Percentiles rank a stretch among this genome's conserved stretches.
Conservation (phyloP, 2,888 invertebrate species). For the Apocheima hispidaria region DNA sequence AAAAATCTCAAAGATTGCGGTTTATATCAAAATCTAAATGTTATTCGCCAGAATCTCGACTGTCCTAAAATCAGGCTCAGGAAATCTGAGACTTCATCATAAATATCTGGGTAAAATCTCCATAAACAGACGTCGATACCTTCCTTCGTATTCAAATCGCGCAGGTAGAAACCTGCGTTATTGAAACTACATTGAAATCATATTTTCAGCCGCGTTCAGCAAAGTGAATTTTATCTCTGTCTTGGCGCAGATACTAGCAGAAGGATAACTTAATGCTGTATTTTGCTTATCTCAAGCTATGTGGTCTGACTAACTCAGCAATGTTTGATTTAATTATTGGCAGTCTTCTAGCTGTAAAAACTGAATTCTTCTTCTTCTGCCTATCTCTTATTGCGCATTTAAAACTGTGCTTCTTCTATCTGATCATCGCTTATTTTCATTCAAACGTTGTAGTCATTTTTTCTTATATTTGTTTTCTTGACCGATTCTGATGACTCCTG, state of each 20-base stretch:
- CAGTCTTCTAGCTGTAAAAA: too few relatives aligned
- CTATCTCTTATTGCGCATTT: too few relatives aligned
- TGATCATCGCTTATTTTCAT: too few relatives aligned
- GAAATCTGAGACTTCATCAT: not conserved
- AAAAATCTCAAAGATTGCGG: not conserved
- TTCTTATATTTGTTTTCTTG: too few relatives aligned
- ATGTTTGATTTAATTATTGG: too few relatives aligned
- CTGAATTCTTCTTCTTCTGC: too few relatives aligned
- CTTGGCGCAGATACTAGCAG: constrained; percentile 5
- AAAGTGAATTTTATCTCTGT: constrained; percentile 20
- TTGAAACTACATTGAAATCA: constrained; percentile 22
- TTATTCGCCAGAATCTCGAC: not conserved
- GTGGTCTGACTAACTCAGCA: too few relatives aligned
- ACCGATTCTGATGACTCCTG: too few relatives aligned
- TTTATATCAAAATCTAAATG: not conserved
- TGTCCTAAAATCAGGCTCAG: not conserved
- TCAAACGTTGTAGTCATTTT: too few relatives aligned
- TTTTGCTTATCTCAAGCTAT: too few relatives aligned
- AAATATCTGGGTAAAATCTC: not conserved
- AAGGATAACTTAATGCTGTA: constrained; percentile 1
- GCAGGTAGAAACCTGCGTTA: constrained; percentile 5
- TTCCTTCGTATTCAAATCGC: constrained; percentile 10
- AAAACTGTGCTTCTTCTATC: too few relatives aligned
- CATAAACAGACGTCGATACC: constrained; percentile 3
- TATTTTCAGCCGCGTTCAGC: constrained; percentile 26